Evolutionary conservation across 1,140 invertebrate species (phyloP).

Genomic region (Cylas formicarius): DNA sequence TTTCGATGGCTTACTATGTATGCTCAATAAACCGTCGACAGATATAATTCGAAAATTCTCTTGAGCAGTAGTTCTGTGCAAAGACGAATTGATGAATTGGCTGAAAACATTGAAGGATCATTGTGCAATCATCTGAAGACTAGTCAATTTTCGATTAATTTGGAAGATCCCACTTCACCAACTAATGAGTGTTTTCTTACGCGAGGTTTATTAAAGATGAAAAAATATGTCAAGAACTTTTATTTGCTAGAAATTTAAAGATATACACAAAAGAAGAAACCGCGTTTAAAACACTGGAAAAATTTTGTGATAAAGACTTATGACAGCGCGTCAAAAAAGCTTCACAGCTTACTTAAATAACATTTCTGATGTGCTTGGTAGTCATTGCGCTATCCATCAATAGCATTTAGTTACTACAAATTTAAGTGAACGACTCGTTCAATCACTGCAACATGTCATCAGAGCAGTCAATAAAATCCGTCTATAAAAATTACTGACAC

Average conservation of each 20-base stretch:
- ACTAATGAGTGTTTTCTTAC: slow-evolving; percentile 18
- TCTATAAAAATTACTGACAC: slow-evolving; percentile 27
- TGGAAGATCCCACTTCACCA: no score
- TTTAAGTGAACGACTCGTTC: no score
- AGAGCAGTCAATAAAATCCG: slow-evolving; percentile 29
- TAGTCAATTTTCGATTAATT: no score
- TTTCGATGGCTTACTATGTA: slow-evolving; percentile 24
- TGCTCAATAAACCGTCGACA: slow-evolving; percentile 32
- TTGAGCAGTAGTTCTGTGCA: slow-evolving; percentile 38
- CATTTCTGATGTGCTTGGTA: slow-evolving; percentile 12
- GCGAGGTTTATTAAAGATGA: slow-evolving; percentile 15
- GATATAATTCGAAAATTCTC: slow-evolving; percentile 36
- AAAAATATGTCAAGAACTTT: slow-evolving; percentile 19
- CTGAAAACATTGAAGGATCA: slow-evolving; percentile 39
- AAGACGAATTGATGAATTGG: no score
- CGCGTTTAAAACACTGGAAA: slow-evolving; percentile 34
- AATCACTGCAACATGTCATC: slow-evolving; percentile 23
- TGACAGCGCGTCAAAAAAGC: slow-evolving; percentile 11
- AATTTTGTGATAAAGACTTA: slow-evolving; percentile 30
- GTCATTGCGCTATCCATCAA: slow-evolving; percentile 17
- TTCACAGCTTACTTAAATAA: slow-evolving; percentile 1
- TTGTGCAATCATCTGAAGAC: slow-evolving; percentile 28
- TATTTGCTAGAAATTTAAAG: slow-evolving; percentile 20
- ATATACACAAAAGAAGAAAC: slow-evolving; percentile 19
- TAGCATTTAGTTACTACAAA: slow-evolving; percentile 20